phyloP scores from a whole-genome alignment of 2,113 vertebrate genomes.

The Ciconia stormi region DNA sequence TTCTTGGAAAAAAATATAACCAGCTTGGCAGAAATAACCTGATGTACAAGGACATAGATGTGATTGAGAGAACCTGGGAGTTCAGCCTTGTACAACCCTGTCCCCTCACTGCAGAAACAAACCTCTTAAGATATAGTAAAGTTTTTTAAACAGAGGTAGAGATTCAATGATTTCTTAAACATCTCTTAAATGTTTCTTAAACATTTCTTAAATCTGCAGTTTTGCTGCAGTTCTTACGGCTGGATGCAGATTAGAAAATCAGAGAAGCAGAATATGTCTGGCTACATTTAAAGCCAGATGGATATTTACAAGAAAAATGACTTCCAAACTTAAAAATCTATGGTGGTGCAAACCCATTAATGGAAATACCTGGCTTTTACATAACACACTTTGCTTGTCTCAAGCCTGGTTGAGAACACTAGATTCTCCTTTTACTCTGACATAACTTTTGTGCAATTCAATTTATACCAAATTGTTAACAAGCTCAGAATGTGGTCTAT shows the following conservation, averaged over 20 bases:
- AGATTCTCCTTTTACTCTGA: neutral
- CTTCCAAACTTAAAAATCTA: neutral
- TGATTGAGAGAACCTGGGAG: neutral
- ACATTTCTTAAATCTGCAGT: neutral
- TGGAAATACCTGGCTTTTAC: neutral
- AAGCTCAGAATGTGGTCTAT: neutral
- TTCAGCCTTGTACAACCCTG: neutral
- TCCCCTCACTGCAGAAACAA: neutral
- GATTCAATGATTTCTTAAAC: neutral
- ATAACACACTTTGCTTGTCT: neutral
- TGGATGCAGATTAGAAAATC: neutral
- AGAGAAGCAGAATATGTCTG: neutral
- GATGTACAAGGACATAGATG: neutral
- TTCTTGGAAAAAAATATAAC: conserved; percentile 55
- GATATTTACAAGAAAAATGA: neutral
- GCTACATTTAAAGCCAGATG: neutral
- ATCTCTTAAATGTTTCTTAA: neutral
- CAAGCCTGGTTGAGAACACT: neutral
- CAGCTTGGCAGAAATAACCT: neutral
- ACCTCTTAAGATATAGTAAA: neutral
- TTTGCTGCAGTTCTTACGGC: neutral
- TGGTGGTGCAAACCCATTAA: neutral
- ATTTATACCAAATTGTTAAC: neutral
- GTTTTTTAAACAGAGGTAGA: neutral
- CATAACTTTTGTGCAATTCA: neutral